These are phyloP conservation scores for Anabacerthia variegaticeps DNA, from an alignment of 2,797 vertebrate species.

Conservation along the genomic window DNA sequence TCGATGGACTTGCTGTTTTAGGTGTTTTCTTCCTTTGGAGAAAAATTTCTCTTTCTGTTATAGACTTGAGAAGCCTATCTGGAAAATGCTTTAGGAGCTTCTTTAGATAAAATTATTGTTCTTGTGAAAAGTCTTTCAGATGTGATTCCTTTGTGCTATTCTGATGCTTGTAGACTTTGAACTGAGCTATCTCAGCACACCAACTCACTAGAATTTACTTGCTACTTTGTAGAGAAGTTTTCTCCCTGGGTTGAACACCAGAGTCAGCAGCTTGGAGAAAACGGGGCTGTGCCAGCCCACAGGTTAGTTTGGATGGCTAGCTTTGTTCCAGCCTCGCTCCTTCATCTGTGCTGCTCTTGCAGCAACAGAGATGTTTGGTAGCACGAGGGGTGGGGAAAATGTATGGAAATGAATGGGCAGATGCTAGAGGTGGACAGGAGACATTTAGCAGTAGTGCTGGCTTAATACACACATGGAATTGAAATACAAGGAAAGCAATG, in stretches of 20 bases:
- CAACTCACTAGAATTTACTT: neutral
- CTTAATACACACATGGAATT: fast-evolving
- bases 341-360: neutral
- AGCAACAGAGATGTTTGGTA: neutral
- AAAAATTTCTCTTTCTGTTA: neutral
- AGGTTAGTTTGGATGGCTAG: neutral
- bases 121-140: neutral
- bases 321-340: neutral
- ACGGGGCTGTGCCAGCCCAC: neutral
- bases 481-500: neutral
- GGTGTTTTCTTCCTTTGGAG: neutral
- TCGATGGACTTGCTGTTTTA: neutral
- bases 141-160: neutral
- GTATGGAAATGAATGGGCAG: neutral
- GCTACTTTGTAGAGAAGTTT: neutral
- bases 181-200: neutral
- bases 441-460: neutral
- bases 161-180: neutral
- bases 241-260: neutral
- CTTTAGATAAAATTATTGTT: neutral
- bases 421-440: neutral
- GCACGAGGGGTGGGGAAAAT: neutral
- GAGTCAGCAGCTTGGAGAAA: fast-evolving
- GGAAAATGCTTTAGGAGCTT: neutral
- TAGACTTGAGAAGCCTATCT: neutral